Evolutionary conservation across 1,140 invertebrate species (phyloP), one percentile per base, ranked within the genome.

Genomic region (Calliopsis andreniformis): DNA sequence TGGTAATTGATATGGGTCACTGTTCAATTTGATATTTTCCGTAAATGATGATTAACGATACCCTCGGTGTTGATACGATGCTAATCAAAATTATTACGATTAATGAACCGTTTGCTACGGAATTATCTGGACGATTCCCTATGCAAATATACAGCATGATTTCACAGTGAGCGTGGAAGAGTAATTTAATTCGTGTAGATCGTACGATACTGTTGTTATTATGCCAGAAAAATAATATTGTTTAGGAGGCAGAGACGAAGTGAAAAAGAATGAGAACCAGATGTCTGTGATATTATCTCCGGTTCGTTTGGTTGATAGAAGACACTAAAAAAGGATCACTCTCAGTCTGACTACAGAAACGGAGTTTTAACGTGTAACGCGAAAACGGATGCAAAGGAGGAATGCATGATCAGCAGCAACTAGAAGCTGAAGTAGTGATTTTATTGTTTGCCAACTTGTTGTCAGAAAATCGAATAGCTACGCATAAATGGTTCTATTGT

Each of bases 401-500:
- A 68, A 70, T 43, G 51, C 43, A 32, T 23, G 28, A 42, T 63
- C 43, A 47, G 20, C 39, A 61, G 20, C n/a, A 43, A 47, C 42
- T 23, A 43, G 53, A 51, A 39, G 14, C 4, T 18, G 16, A 10
- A 16, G 18, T 73, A 78, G 73, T 23, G 66, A 64, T 66, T 30
- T 59, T 59, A 42, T 59, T 45, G 30, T 71, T 63, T 56, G 20
- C 35, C n/a, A 18, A 3, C 16, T 1, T 14, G 23, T 45, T 63
- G 49, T 77, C 53, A 14, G 49, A 63, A 39, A 35, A 53, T 55
- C 45, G 30, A 25, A 47, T 45, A 3, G 18, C 61, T 5, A 30
- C 42, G 61, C 61, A 28, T 45, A 45, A 63, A 63, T 25, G 61
- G n/a, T 28, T 10, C 16, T 8, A 63, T 63, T 63, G 61, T 63